These are phyloP conservation scores for Hydriomena furcata DNA, from an alignment of 2,888 invertebrate species.

Conservation along the genomic window DNA sequence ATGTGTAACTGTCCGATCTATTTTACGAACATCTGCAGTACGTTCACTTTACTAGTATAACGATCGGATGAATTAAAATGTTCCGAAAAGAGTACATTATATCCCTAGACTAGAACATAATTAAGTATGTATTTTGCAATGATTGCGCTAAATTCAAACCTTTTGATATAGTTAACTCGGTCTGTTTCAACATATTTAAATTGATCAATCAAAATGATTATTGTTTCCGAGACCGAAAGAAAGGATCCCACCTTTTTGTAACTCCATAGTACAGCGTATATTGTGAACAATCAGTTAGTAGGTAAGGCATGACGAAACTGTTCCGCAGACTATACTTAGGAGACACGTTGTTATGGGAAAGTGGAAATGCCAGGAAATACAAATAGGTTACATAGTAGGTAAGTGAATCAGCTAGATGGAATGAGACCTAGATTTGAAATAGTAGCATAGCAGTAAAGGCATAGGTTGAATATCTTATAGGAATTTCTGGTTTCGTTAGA, in stretches of 20 bases:
- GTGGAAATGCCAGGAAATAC: conserved; percentile 24
- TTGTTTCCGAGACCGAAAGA: conserved; percentile 37
- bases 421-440: conserved; percentile 27
- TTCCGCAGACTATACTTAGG: conserved; percentile 19
- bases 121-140: not conserved
- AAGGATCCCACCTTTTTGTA: conserved; percentile 48
- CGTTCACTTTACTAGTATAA: not conserved
- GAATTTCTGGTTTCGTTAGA: conserved; percentile 1
- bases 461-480: conserved; percentile 11
- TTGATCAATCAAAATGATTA: conserved; percentile 28
- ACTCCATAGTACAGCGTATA: conserved; percentile 28
- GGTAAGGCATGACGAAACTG: conserved; percentile 41
- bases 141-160: not conserved
- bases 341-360: conserved; percentile 25
- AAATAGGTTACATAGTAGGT: conserved; percentile 26
- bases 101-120: not conserved
- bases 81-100: not conserved
- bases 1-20: conserved; percentile 24
- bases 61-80: conserved; percentile 1
- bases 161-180: not conserved
- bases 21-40: conserved; percentile 21
- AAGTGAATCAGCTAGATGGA: conserved; percentile 24
- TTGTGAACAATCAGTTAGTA: conserved; percentile 28
- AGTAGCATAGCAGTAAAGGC: conserved; percentile 13
- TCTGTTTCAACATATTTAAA: conserved; percentile 28